Conservation (phyloP, 2,888 invertebrate species). For the Cremastinae sp. region DNA sequence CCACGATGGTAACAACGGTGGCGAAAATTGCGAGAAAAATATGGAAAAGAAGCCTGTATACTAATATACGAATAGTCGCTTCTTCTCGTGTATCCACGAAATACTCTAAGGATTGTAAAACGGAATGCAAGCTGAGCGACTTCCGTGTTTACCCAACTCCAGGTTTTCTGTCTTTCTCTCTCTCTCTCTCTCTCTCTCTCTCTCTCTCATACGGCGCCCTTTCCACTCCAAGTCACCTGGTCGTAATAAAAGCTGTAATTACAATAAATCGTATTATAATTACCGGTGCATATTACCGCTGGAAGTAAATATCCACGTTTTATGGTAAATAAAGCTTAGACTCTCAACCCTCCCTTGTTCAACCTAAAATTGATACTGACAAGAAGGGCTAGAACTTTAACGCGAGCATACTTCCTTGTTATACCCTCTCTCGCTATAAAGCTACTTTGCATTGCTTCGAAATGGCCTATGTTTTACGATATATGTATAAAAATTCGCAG, state of each 20-base stretch:
- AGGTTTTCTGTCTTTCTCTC: not conserved
- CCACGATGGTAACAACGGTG: slow-evolving; percentile 34
- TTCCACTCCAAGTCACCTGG: slow-evolving; percentile 33
- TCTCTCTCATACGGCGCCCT: not conserved
- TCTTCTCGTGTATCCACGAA: slow-evolving; percentile 14
- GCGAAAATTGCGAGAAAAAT: slow-evolving; percentile 27
- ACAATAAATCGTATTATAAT: slow-evolving; percentile 75
- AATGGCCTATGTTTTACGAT: slow-evolving; percentile 10
- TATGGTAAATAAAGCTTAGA: slow-evolving; percentile 72
- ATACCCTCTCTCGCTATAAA: slow-evolving; percentile 33
- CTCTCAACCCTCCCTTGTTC: slow-evolving; percentile 32
- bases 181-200: not conserved
- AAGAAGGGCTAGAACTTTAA: slow-evolving; percentile 16
- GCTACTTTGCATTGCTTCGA: slow-evolving; percentile 32
- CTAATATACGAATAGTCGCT: slow-evolving; percentile 25
- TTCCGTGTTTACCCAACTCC: slow-evolving; percentile 11
- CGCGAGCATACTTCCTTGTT: slow-evolving; percentile 49
- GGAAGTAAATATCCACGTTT: slow-evolving; percentile 65
- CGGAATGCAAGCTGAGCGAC: slow-evolving; percentile 18
- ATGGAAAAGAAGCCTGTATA: slow-evolving; percentile 16
- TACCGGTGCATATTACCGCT: slow-evolving; percentile 69
- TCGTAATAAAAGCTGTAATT: slow-evolving; percentile 73
- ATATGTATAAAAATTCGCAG: not conserved
- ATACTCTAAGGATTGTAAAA: slow-evolving; percentile 37
- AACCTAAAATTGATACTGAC: slow-evolving; percentile 19